phyloP scores from a whole-genome alignment of 2,113 vertebrate genomes.

The Mandrillus leucophaeus region DNA sequence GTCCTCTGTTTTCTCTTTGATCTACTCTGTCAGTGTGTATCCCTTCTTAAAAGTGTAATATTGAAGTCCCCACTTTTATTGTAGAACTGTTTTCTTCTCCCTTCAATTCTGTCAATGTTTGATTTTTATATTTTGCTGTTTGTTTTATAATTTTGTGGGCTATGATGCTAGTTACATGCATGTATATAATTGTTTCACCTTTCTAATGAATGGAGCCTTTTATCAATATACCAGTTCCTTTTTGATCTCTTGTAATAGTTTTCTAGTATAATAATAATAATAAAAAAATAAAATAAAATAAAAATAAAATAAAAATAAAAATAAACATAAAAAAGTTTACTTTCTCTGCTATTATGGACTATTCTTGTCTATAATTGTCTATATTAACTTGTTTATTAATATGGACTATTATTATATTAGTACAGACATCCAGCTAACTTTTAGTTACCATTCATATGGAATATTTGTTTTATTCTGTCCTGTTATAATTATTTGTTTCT shows the following conservation, averaged over 20 bases:
- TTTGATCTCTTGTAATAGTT: no score
- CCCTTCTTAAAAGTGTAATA: background rate
- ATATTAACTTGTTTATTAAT: no score
- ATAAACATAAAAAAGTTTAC: no score
- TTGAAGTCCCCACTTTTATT: no score
- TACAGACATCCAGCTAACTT: background rate
- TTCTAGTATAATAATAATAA: background rate
- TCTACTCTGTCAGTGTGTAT: no score
- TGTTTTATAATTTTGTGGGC: background rate
- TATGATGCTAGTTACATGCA: background rate
- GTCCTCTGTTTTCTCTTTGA: background rate
- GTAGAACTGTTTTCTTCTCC: no score
- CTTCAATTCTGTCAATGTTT: no score
- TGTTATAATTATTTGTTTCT: background rate
- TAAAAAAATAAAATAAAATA: no score
- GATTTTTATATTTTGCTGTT: background rate
- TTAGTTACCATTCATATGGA: background rate
- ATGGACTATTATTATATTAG: background rate
- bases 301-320: no score
- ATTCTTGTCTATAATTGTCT: no score
- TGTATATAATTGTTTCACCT: background rate
- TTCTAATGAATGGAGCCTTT: background rate
- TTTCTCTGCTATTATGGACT: background rate
- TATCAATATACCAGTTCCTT: background rate
- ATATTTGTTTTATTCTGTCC: background rate